Base-by-base conservation (phyloP, 2,888 invertebrate species). In the Hirtodrosophila histrioides region DNA sequence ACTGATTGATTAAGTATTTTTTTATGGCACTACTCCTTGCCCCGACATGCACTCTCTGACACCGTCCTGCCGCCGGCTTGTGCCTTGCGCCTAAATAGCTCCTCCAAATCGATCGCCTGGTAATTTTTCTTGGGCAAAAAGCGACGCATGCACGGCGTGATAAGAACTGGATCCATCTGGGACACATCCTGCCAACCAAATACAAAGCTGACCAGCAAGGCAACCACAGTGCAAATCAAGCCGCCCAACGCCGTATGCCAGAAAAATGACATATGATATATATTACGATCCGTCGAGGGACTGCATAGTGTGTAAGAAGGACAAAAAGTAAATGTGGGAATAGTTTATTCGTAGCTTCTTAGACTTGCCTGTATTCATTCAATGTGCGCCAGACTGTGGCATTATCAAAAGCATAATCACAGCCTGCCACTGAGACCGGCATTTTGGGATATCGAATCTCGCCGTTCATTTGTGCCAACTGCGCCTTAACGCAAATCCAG, bases 221-320 rank as follows among this genome's bases (percentile, higher is more conserved):
- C 94, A 0, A 95, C 92, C 3, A 92, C 84, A 49, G 94, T 92
- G 0, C 95, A 93, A 1, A 95, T 92, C 0, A 92, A 71, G 17
- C 94, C 93, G 3, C 96, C 96, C 35, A 95, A 91, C 0, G 94
- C 91, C 0, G 95, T 94, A 74, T 95, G 95, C 95, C 95, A 96
- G 48, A 95, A 89, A 83, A 96, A 95, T 7, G 96, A 96, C 48
- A 96, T 91, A 53, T 95, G 94, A 82, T 95, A 90, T 5, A 90
- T 70, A 58, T 89, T 83, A 4, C 86, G 78, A 17, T 89, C 89
- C 6, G 69, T 67, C 0, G 89, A 88, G 0, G 89, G 85, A 8
- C 89, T 89, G 49, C 0, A 57, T 56, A 11, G 23, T 6, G 3
- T 3, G 33, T 7, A 2, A 37, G 5, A 17, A 9, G 10, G 2